phyloP scores from a whole-genome alignment of 2,797 vertebrate genomes.

The Aplochiton taeniatus region DNA sequence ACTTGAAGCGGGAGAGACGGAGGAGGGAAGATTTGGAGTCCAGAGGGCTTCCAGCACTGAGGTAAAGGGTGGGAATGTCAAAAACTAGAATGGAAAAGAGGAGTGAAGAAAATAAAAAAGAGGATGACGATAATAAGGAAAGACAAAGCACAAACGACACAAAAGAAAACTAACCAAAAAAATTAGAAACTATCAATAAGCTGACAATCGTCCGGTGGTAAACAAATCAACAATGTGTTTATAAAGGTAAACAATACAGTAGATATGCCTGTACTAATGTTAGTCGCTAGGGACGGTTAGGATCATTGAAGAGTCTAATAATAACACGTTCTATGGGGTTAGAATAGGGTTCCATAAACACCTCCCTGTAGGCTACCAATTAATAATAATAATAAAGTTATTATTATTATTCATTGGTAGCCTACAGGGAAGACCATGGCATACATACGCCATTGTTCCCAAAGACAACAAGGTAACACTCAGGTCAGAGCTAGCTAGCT shows the following conservation, averaged over 20 bases:
- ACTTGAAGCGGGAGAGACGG: too few species aligned
- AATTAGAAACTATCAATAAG: slow-evolving; percentile 31
- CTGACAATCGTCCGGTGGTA: slow-evolving; percentile 39
- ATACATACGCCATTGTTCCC: too few species aligned
- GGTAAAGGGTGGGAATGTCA: too few species aligned
- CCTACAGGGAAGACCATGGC: too few species aligned
- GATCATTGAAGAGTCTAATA: slow-evolving; percentile 39
- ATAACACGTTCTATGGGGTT: background rate
- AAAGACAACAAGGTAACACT: too few species aligned
- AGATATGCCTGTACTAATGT: slow-evolving; percentile 72
- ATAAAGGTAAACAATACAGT: slow-evolving; percentile 74
- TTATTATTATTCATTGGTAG: too few species aligned
- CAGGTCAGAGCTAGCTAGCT: too few species aligned
- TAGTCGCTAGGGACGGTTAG: slow-evolving; percentile 57
- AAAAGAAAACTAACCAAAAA: background rate
- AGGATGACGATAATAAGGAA: background rate
- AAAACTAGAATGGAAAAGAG: background rate
- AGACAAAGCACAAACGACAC: background rate
- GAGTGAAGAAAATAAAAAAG: background rate
- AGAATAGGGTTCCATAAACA: too few species aligned
- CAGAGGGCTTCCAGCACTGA: too few species aligned
- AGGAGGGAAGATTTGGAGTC: too few species aligned
- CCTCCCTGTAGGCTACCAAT: too few species aligned
- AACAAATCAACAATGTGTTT: slow-evolving; percentile 60
- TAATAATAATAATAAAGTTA: too few species aligned